Evolutionary conservation across 2,797 vertebrate genomes (phyloP).

Genomic region (Chaetodon trifasciatus): DNA sequence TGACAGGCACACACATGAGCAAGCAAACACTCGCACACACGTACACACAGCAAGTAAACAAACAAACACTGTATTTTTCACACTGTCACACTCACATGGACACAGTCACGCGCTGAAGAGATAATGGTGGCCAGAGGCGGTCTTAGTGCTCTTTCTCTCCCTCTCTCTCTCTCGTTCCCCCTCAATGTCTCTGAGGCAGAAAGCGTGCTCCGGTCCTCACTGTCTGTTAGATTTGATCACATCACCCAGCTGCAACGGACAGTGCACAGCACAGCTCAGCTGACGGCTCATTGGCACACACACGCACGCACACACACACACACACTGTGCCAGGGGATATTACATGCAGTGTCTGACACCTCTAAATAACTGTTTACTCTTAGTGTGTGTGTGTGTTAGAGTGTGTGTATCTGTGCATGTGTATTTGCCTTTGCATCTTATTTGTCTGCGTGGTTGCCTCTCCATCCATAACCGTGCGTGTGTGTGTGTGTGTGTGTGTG

Average conservation of each 20-base stretch:
- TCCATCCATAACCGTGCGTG: conserved; percentile 32
- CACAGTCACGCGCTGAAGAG: conserved; percentile 81
- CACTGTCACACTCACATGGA: conserved; percentile 82
- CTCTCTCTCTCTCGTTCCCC: conserved; percentile 34
- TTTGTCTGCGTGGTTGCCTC: conserved; percentile 44
- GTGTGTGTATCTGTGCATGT: conserved; percentile 34
- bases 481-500: conserved; percentile 26
- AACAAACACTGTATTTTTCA: conserved; percentile 80
- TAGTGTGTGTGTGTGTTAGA: conserved; percentile 41
- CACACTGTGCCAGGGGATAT: conserved; percentile 79
- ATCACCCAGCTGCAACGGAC: conserved; percentile 80
- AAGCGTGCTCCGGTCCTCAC: conserved; percentile 75
- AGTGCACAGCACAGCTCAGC: conserved; percentile 74
- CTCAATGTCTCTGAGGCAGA: conserved; percentile 73
- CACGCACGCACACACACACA: conserved; percentile 37
- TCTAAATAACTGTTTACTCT: conserved; percentile 84
- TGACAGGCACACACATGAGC: conserved; percentile 70
- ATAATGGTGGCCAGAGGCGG: conserved; percentile 84
- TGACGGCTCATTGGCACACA: conserved; percentile 69
- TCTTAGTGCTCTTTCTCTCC: conserved; percentile 55
- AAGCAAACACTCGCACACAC: conserved; percentile 43
- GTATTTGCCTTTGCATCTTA: conserved; percentile 48
- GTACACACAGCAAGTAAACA: conserved; percentile 70
- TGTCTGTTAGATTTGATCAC: conserved; percentile 86
- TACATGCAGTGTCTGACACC: conserved; percentile 81